Base-by-base conservation (phyloP, 2,113 vertebrate genomes). In the Micronisus gabar region DNA sequence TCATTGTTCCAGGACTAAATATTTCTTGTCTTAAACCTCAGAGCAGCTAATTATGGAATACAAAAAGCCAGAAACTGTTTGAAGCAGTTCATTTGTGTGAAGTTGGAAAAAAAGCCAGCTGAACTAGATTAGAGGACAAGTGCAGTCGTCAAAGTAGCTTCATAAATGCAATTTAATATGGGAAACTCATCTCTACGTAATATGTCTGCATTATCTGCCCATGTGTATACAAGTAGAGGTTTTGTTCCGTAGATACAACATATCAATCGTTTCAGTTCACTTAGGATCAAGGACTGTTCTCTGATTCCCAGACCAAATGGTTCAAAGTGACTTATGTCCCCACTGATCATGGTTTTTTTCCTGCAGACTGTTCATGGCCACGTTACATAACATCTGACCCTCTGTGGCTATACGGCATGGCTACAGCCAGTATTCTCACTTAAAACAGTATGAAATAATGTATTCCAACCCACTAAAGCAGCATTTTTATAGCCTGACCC, bases 261-360 rank as follows among this genome's bases (percentile, higher is more conserved):
- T 90, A 94, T 94, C 92, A 94, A 52, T 93, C 16, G 8, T 85
- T 41, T 38, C 6, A 13, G 79, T 72, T 92, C 81, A 61, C 41
- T 32, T 23, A 48, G 82, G 93, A 93, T 88, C 93, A 90, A 93
- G 91, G 93, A 62, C 93, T 90, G 48, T 15, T 73, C 79, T 93
- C n/a, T 2, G 5, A 45, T 68, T 86, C 68, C 43, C 84, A 87
- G 83, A 21, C 89, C 81, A 32, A 78, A 43, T 2, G 22, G 34
- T 74, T 52, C 50, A 4, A 34, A 66, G 89, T 89, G 95, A 96
- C 68, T 94, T 70, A 94, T 34, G 68, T 86, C 63, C 73, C 63
- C 38, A 23, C 23, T 1, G 32, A 36, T 6, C 0, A 0, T 22
- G n/a, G 1, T 10, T 18, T 20, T 58, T 53, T 76, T 30, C 72